These are phyloP conservation scores for Limonius californicus DNA, from an alignment of 1,140 invertebrate species.

Conservation along the genomic window DNA sequence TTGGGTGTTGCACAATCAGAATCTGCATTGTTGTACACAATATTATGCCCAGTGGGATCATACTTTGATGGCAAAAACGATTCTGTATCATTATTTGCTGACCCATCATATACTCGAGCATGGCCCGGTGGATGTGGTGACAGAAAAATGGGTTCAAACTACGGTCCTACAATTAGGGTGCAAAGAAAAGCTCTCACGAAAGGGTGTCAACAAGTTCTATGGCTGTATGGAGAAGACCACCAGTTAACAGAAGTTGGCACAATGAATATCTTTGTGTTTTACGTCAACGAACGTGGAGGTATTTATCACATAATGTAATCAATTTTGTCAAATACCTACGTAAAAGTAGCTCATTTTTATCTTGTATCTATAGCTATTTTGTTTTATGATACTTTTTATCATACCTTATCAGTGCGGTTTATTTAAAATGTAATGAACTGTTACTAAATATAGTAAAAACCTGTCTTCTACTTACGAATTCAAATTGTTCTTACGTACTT, in stretches of 20 bases:
- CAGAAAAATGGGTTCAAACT: conserved; percentile 93
- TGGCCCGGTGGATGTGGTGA: conserved; percentile 96
- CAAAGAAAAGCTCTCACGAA: conserved; percentile 73
- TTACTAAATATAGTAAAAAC: too few relatives aligned
- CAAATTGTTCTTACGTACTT: too few relatives aligned
- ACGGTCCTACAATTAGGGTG: conserved; percentile 80
- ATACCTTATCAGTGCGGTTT: too few relatives aligned
- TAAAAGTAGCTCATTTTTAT: too few relatives aligned
- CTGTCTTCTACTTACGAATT: too few relatives aligned
- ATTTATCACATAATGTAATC: conserved; percentile 32
- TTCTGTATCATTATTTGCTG: conserved; percentile 66
- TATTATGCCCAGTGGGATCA: conserved; percentile 79
- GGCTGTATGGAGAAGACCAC: conserved; percentile 93
- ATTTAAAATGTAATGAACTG: too few relatives aligned
- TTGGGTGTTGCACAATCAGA: conserved; percentile 84
- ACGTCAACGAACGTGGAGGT: conserved; percentile 89
- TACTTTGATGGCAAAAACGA: conserved; percentile 32
- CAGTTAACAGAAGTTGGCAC: conserved; percentile 96
- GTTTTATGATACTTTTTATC: too few relatives aligned
- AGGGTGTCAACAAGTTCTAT: conserved; percentile 93
- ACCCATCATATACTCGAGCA: conserved; percentile 78
- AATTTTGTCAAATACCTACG: neutral
- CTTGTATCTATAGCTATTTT: too few relatives aligned
- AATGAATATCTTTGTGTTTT: conserved; percentile 97
- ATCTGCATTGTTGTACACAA: conserved; percentile 84